Percentiles rank a stretch among this genome's conserved stretches.
Conservation (phyloP, 2,113 vertebrate species). For the Oriolus oriolus region DNA sequence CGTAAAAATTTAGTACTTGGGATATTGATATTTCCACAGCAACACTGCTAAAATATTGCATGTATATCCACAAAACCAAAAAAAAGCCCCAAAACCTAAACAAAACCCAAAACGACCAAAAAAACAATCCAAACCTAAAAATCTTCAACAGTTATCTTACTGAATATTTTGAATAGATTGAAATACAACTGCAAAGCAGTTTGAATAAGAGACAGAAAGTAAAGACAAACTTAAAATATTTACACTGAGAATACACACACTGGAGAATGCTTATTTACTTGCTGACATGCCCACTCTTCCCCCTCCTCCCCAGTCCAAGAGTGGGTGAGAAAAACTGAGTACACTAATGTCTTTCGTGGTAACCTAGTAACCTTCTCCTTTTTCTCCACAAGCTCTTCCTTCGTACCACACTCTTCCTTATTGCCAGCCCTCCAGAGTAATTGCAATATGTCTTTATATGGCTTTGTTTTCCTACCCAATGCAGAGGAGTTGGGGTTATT, state of each 20-base stretch:
- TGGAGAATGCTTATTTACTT: not conserved
- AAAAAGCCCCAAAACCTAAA: not conserved
- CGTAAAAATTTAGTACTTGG: not conserved
- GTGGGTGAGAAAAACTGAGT: not conserved
- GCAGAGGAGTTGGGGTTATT: constrained; percentile 35
- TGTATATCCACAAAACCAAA: not conserved
- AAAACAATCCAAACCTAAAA: not conserved
- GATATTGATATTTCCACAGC: not conserved
- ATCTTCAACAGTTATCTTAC: not conserved
- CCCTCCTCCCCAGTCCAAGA: not conserved
- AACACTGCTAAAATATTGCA: not conserved
- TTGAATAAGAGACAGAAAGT: not conserved
- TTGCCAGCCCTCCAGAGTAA: not conserved
- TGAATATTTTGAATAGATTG: not conserved
- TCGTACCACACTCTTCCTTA: not conserved
- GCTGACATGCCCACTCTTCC: not conserved
- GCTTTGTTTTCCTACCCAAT: constrained; percentile 59
- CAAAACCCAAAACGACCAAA: not conserved
- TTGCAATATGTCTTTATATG: not conserved
- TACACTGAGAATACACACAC: not conserved
- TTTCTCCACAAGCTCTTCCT: not conserved
- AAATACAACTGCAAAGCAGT: not conserved
- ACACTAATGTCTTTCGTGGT: not conserved
- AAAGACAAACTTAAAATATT: not conserved
- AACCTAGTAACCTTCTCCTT: constrained; percentile 33